These are phyloP conservation scores for Drosophila imparisetae DNA, from an alignment of 2,888 invertebrate species.

Conservation along the genomic window DNA sequence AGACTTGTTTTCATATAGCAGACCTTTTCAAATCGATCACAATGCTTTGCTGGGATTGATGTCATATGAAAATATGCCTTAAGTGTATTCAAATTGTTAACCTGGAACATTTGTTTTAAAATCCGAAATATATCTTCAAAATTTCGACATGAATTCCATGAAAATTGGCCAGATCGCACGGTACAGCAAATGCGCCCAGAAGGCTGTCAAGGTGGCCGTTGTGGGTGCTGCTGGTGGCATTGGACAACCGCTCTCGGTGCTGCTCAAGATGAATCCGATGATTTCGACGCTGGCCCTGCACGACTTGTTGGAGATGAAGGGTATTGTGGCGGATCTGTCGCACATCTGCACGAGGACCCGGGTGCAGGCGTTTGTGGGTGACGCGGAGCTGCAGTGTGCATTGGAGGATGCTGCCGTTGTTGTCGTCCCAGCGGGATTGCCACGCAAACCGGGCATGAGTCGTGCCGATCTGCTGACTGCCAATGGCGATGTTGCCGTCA, in stretches of 20 bases:
- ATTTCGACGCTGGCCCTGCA: conserved; percentile 93
- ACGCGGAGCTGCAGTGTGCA: conserved; percentile 90
- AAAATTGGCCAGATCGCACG: background rate
- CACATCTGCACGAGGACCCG: conserved; percentile 94
- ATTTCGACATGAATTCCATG: background rate
- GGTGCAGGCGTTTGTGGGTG: conserved; percentile 89
- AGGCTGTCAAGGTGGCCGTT: conserved; percentile 94
- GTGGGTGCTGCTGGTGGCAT: conserved; percentile 98
- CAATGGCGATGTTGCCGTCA: conserved; percentile 96
- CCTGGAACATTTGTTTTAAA: background rate
- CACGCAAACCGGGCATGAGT: conserved; percentile 98
- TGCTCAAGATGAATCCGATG: conserved; percentile 94
- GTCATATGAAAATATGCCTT: fast-evolving
- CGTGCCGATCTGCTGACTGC: conserved; percentile 97
- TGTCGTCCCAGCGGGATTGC: conserved; percentile 97
- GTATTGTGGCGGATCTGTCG: conserved; percentile 97
- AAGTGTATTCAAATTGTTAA: background rate
- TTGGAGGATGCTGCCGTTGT: conserved; percentile 92
- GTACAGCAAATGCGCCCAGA: background rate
- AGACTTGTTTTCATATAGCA: background rate
- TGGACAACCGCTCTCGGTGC: conserved; percentile 96
- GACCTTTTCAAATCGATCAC: background rate
- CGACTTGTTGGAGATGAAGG: conserved; percentile 95
- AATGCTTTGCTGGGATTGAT: background rate
- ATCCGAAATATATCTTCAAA: background rate